Evolutionary conservation across 2,797 vertebrate species (phyloP).

Genomic region (Xerus rutilus): DNA sequence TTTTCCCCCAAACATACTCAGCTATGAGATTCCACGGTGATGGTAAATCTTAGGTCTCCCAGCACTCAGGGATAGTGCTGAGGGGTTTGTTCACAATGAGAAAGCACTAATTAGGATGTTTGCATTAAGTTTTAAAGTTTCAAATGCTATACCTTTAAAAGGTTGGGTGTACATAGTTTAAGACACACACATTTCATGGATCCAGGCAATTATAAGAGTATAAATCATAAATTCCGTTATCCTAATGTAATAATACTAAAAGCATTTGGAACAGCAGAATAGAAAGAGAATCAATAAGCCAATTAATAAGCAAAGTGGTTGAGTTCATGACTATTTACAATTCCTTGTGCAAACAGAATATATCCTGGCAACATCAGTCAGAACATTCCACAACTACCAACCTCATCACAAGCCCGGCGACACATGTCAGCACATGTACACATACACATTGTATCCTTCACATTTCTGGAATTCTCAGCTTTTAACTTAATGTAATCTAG

Average conservation of each 20-base stretch:
- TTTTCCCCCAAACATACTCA: slow-evolving; percentile 11
- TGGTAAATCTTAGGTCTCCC: slow-evolving; percentile 41
- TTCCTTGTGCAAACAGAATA: background rate
- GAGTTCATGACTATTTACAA: background rate
- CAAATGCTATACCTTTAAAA: background rate
- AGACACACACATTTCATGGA: background rate
- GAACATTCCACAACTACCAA: background rate
- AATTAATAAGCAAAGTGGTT: slow-evolving; percentile 27
- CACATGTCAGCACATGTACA: background rate
- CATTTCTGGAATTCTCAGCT: background rate
- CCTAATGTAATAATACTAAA: background rate
- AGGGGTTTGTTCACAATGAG: background rate
- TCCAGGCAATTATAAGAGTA: background rate
- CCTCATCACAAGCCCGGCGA: background rate
- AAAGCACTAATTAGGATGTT: slow-evolving; percentile 18
- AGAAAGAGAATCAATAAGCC: background rate
- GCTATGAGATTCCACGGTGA: slow-evolving; percentile 2
- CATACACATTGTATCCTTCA: background rate
- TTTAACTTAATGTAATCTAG: background rate
- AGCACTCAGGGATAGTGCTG: background rate
- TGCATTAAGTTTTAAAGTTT: background rate
- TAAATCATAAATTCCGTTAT: background rate
- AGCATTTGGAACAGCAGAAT: background rate
- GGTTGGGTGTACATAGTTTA: background rate
- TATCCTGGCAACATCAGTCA: background rate